Base-by-base conservation (phyloP, 2,113 vertebrate genomes). In the Pachyramphus minor region DNA sequence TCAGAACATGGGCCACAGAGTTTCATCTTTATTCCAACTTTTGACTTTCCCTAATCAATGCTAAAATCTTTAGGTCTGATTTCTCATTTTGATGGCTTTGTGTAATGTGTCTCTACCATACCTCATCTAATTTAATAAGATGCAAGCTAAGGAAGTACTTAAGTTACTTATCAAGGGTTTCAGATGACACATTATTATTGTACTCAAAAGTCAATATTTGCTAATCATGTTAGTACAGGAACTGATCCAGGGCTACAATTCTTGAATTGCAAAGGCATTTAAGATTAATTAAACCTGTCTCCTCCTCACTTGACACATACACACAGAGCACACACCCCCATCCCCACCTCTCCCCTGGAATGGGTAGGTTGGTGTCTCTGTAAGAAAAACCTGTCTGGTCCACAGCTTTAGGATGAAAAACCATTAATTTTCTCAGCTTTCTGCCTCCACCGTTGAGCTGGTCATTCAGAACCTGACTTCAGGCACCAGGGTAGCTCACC, bases 181-280 rank as follows among this genome's bases (percentile, higher is more conserved):
- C 96, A 91, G 97, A 98, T 98, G 98, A 98, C 98, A 98, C 97
- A 94, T 98, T 98, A 97, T 98, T 98, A 98, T 98, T 98, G 96
- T 97, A 97, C 96, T 97, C 95, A 96, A 97, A 98, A 98, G 98
- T 98, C 98, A 98, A 98, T 98, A 98, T 98, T 98, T 98, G 97
- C 97, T 98, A 98, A 98, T 98, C 97, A 96, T 97, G 96, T 98
- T 98, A 98, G 97, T 97, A 97, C 96, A 97, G 98, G 97, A 98
- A 97, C 97, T 97, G 96, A 98, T 98, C 97, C 97, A 98, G 96
- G 96, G 84, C 91, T 96, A 96, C 96, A 97, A 95, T 96, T 97
- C 96, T 97, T 97, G 97, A 97, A 97, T 97, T 97, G 97, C 94
- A 97, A 94, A 98, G 94, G 95, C 97, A 95, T 97, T 98, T 98